These are phyloP conservation scores for Malurus alboscapulatus DNA, from an alignment of 2,113 vertebrate genomes.

Conservation along the genomic window DNA sequence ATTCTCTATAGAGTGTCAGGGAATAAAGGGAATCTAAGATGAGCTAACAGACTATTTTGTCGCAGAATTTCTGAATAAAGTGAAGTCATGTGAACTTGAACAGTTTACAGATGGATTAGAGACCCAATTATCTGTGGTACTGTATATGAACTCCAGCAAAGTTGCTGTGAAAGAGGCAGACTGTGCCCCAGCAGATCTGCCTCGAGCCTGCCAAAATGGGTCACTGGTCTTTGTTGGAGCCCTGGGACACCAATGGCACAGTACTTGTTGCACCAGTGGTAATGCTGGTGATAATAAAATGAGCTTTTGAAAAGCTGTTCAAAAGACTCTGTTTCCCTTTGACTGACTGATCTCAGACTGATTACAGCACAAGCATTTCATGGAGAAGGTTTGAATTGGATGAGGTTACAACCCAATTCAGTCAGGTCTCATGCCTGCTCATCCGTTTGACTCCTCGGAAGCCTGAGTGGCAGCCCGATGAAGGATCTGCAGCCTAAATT, in stretches of 20 bases:
- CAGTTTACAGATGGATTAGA: conserved; percentile 50
- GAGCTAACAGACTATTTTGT: conserved; percentile 39
- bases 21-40: conserved; percentile 30
- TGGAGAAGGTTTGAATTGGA: conserved; percentile 12
- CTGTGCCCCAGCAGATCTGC: background rate
- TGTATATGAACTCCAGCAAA: background rate
- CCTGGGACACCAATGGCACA: background rate
- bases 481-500: background rate
- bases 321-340: background rate
- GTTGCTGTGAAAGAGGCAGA: conserved; percentile 16
- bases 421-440: background rate
- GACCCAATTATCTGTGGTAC: conserved; percentile 21
- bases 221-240: background rate
- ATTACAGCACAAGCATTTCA: background rate
- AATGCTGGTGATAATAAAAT: background rate
- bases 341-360: background rate
- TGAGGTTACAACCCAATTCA: conserved; percentile 14
- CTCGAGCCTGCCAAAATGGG: background rate
- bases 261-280: background rate
- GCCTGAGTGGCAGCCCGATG: background rate
- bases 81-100: conserved; percentile 50
- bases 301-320: conserved; percentile 3
- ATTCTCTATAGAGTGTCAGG: background rate
- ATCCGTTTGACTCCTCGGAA: background rate
- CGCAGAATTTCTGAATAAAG: conserved; percentile 21